phyloP scores from a whole-genome alignment of 2,888 invertebrate species.

The Drosophila sordidula region DNA sequence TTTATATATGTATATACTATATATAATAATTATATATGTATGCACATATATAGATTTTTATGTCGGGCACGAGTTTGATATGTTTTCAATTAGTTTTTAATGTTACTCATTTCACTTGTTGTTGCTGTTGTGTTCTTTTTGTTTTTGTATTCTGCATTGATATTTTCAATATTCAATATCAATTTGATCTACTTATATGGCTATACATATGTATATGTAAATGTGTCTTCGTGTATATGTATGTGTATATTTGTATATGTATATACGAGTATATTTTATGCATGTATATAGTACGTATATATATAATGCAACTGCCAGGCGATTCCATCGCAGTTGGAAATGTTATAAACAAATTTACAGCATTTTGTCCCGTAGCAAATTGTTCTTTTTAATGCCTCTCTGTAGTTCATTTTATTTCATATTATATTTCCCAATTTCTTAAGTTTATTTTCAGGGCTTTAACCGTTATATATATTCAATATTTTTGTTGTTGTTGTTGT shows the following conservation, averaged over 20 bases:
- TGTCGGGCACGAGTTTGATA: conserved; percentile 86
- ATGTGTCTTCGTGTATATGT: conserved; percentile 14
- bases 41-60: conserved; percentile 65
- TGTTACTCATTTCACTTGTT: conserved; percentile 49
- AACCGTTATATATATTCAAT: conserved; percentile 34
- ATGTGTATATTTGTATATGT: conserved; percentile 38
- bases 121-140: conserved; percentile 22
- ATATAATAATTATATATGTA: conserved; percentile 60
- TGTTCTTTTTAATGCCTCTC: conserved; percentile 6
- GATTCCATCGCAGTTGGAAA: conserved; percentile 22
- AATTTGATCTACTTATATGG: conserved; percentile 71
- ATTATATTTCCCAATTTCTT: conserved; percentile 22
- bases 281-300: conserved; percentile 51
- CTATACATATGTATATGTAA: conserved; percentile 35
- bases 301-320: conserved; percentile 39
- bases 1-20: conserved; percentile 39
- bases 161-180: conserved; percentile 77
- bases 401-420: conserved; percentile 10
- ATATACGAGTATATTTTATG: conserved; percentile 46
- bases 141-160: conserved; percentile 41
- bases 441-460: conserved; percentile 18
- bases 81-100: conserved; percentile 83
- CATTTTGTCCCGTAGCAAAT: conserved; percentile 12
- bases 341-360: conserved; percentile 70
- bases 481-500: conserved; percentile 36